These are phyloP conservation scores for Ophion slaviceki DNA, from an alignment of 2,888 invertebrate species.

Conservation along the genomic window DNA sequence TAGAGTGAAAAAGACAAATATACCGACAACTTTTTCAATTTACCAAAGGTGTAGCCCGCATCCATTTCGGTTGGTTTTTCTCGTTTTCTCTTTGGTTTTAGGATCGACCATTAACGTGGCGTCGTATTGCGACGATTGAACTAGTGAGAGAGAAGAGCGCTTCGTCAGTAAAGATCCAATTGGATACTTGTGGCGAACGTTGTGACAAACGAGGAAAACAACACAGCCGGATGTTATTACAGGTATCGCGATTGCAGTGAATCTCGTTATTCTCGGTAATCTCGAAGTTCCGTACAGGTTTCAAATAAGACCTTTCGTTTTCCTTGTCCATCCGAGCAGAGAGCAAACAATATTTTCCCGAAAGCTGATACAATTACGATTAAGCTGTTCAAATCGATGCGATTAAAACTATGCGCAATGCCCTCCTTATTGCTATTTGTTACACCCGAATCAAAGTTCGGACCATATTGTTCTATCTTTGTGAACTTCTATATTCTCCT, in stretches of 20 bases:
- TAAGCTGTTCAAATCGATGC: constrained; percentile 63
- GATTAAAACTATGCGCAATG: constrained; percentile 59
- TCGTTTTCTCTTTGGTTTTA: not conserved
- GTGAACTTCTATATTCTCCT: constrained; percentile 1
- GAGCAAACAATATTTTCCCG: not conserved
- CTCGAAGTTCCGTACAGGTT: constrained; percentile 1
- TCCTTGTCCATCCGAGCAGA: not conserved
- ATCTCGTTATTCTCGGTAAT: constrained; percentile 2
- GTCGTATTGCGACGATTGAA: not conserved
- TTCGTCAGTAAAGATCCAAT: constrained; percentile 52
- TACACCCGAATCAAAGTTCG: constrained; percentile 69
- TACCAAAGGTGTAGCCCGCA: not conserved
- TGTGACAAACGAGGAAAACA: not conserved
- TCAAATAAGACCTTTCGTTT: not conserved
- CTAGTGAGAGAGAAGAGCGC: constrained; percentile 55
- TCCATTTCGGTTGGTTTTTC: not conserved
- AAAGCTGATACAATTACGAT: constrained; percentile 61
- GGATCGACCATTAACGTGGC: not conserved
- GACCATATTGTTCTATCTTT: constrained; percentile 38
- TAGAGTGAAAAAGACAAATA: not conserved
- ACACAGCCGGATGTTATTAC: not conserved
- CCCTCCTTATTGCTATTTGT: constrained; percentile 72
- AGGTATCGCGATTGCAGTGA: not conserved
- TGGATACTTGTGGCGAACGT: constrained; percentile 27
- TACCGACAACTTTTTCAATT: not conserved